These are phyloP conservation scores for Lepus americanus DNA, from an alignment of 2,113 vertebrate genomes.

Conservation along the genomic window DNA sequence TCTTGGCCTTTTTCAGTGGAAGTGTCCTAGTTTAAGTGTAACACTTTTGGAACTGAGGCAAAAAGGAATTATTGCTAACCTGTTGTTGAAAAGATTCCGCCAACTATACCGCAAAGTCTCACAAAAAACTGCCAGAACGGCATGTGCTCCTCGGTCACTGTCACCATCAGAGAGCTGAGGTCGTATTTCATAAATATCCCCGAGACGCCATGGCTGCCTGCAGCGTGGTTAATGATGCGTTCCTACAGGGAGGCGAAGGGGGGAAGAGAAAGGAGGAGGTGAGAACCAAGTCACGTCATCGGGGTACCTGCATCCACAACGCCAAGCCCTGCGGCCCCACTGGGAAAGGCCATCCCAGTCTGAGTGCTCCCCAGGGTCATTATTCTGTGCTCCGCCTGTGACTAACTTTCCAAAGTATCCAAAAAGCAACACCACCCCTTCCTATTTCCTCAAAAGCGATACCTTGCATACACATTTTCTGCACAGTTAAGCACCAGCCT, in stretches of 20 bases:
- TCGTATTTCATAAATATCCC: conserved; percentile 99
- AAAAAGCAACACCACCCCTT: not conserved
- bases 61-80: conserved; percentile 85
- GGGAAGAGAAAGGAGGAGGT: not conserved
- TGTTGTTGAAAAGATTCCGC: conserved; percentile 99
- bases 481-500: not conserved
- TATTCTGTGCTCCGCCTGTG: not conserved
- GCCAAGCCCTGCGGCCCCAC: not conserved
- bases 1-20: conserved; percentile 31
- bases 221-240: conserved; percentile 96
- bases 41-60: conserved; percentile 20
- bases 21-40: not conserved
- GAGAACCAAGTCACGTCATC: conserved; percentile 31
- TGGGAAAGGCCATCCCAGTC: not conserved
- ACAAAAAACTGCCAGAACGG: conserved; percentile 98
- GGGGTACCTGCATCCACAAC: not conserved
- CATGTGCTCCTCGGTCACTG: conserved; percentile 98
- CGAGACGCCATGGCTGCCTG: conserved; percentile 97
- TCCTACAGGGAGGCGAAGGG: conserved; percentile 87
- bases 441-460: conserved; percentile 3
- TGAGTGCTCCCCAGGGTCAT: not conserved
- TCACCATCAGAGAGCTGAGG: conserved; percentile 98
- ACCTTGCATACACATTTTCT: not conserved
- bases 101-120: conserved; percentile 97
- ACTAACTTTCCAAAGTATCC: not conserved